These are phyloP conservation scores for Eurytoma adleriae DNA, from an alignment of 2,888 invertebrate species.

Conservation along the genomic window DNA sequence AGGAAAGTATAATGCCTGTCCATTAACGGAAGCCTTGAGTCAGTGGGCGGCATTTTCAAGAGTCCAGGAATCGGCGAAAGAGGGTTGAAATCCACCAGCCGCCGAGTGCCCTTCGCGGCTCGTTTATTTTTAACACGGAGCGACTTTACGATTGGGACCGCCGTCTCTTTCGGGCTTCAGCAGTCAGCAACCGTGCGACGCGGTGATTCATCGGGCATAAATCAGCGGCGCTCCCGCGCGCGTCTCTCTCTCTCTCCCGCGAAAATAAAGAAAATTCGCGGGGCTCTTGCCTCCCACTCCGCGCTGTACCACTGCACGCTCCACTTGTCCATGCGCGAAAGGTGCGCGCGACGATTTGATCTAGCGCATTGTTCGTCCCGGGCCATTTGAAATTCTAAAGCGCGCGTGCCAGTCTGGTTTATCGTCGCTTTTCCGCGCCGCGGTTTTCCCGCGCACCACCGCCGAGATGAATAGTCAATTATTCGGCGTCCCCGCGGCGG, in stretches of 20 bases:
- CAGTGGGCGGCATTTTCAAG: background rate
- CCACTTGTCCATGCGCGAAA: background rate
- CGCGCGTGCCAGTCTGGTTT: conserved; percentile 4
- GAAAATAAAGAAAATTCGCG: conserved; percentile 23
- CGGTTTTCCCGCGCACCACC: background rate
- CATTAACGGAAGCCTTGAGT: conserved; percentile 13
- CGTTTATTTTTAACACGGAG: conserved; percentile 51
- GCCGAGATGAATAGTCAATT: conserved; percentile 45
- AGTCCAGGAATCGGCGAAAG: conserved; percentile 5
- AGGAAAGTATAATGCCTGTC: background rate
- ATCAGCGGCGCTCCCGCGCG: conserved; percentile 15
- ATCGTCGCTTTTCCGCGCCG: conserved; percentile 11
- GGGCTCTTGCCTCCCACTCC: background rate
- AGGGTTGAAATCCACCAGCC: conserved; percentile 21
- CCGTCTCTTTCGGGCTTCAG: conserved; percentile 17
- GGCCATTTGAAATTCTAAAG: conserved; percentile 46
- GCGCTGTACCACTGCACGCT: background rate
- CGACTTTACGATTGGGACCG: conserved; percentile 40
- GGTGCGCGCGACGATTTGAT: conserved; percentile 8
- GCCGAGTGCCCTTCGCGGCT: conserved; percentile 29
- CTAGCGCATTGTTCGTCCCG: conserved; percentile 17
- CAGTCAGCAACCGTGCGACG: background rate
- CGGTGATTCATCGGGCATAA: conserved; percentile 39
- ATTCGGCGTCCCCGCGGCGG: background rate
- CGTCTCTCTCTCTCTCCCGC: background rate